phyloP scores from a whole-genome alignment of 2,113 vertebrate genomes.

The Struthidea cinerea region DNA sequence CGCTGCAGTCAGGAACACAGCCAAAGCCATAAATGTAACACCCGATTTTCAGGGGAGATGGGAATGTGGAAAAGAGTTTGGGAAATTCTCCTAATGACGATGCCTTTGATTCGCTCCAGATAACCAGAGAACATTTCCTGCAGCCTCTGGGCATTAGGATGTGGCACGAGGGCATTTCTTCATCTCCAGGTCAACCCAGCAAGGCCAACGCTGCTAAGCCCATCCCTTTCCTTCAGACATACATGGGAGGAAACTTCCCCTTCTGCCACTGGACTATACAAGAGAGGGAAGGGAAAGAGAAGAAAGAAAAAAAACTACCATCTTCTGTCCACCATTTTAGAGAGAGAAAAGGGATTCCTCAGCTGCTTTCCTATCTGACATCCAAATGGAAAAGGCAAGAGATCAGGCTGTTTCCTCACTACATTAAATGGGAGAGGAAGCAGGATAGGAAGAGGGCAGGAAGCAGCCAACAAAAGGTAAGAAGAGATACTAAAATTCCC shows the following conservation, averaged over 20 bases:
- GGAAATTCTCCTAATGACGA: background rate
- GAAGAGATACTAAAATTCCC: conserved; percentile 13
- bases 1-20: background rate
- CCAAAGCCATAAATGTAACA: conserved; percentile 45
- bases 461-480: conserved; percentile 37
- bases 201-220: conserved; percentile 9
- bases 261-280: conserved; percentile 8
- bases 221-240: conserved; percentile 20
- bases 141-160: background rate
- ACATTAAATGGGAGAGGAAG: background rate
- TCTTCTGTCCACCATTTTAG: conserved; percentile 25
- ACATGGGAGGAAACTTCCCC: conserved; percentile 1
- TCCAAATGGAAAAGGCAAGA: background rate
- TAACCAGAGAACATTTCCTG: background rate
- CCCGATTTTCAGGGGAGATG: background rate
- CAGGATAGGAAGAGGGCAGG: conserved; percentile 4
- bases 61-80: conserved; percentile 28
- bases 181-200: background rate
- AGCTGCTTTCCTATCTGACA: background rate
- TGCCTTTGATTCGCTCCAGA: background rate
- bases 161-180: background rate
- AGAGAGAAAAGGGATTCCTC: conserved; percentile 2
- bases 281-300: background rate
- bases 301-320: background rate
- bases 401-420: background rate